A percentile compares a stretch with the other conserved stretches of the same genome.
These are phyloP conservation scores for Drosophila sordidula DNA, from an alignment of 2,888 invertebrate species.

Conservation along the genomic window DNA sequence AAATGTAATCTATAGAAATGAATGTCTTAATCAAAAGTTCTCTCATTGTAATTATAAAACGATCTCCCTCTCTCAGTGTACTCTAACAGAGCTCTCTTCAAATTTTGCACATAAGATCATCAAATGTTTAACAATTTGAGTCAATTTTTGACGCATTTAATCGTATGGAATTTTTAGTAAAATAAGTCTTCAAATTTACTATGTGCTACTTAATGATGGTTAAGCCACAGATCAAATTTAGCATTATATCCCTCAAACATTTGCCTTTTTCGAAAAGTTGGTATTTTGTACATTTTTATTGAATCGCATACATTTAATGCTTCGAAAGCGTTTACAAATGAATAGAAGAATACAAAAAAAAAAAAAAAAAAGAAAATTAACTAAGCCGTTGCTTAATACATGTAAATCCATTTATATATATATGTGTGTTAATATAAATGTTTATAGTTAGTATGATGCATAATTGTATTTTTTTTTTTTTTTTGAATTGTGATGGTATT, in stretches of 20 bases:
- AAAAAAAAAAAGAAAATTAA: conserved; percentile 23
- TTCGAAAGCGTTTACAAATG: conserved; percentile 70
- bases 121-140: conserved; percentile 72
- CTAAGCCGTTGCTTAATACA: conserved; percentile 54
- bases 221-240: conserved; percentile 68
- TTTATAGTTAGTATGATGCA: conserved; percentile 62
- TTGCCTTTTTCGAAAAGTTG: conserved; percentile 74
- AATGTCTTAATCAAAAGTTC: conserved; percentile 33
- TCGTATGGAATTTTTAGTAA: conserved; percentile 61
- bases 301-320: conserved; percentile 72
- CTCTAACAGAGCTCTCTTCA: conserved; percentile 29
- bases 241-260: conserved; percentile 63
- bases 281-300: conserved; percentile 74
- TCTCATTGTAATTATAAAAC: conserved; percentile 27
- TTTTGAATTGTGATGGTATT: conserved; percentile 71
- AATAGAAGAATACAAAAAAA: conserved; percentile 20
- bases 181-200: conserved; percentile 59
- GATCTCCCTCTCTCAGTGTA: conserved; percentile 44
- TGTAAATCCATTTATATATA: conserved; percentile 25
- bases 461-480: conserved; percentile 61
- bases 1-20: conserved; percentile 20
- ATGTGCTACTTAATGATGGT: conserved; percentile 56
- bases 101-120: conserved; percentile 56
- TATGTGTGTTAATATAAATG: conserved; percentile 47
- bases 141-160: conserved; percentile 85